Conservation (phyloP, 2,113 vertebrate species). For the Narcine bancroftii region DNA sequence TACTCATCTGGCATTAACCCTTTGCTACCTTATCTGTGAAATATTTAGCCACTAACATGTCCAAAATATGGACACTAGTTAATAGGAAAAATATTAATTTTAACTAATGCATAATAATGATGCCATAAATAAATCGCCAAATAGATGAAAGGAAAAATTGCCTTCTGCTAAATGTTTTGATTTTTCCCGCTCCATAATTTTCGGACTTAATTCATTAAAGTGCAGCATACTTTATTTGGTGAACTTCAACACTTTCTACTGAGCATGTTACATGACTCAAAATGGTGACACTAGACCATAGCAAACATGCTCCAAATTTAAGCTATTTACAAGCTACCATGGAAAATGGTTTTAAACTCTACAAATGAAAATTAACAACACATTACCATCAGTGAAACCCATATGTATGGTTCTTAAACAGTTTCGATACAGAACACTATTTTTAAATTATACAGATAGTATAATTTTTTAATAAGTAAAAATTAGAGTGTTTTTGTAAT, state of each 20-base stretch:
- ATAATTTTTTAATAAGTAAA: constrained; percentile 38
- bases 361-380: constrained; percentile 20
- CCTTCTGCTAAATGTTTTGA: constrained; percentile 19
- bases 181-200: background rate
- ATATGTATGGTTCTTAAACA: constrained; percentile 32
- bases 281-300: constrained; percentile 24
- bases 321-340: constrained; percentile 14
- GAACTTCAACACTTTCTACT: too few relatives aligned
- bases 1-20: constrained; percentile 31
- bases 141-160: constrained; percentile 32
- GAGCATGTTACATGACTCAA: constrained; percentile 8
- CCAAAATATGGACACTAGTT: constrained; percentile 33
- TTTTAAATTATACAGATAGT: constrained; percentile 38
- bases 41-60: constrained; percentile 37
- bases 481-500: constrained; percentile 31
- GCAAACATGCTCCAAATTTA: constrained; percentile 9
- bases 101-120: constrained; percentile 33
- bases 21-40: constrained; percentile 33
- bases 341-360: constrained; percentile 19
- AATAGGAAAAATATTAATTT: constrained; percentile 36
- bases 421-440: constrained; percentile 37
- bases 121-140: constrained; percentile 37
- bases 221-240: constrained; percentile 10
- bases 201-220: constrained; percentile 11
- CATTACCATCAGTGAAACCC: constrained; percentile 27